phyloP scores from a whole-genome alignment of 2,888 invertebrate genomes.

The Anticlea derivata region DNA sequence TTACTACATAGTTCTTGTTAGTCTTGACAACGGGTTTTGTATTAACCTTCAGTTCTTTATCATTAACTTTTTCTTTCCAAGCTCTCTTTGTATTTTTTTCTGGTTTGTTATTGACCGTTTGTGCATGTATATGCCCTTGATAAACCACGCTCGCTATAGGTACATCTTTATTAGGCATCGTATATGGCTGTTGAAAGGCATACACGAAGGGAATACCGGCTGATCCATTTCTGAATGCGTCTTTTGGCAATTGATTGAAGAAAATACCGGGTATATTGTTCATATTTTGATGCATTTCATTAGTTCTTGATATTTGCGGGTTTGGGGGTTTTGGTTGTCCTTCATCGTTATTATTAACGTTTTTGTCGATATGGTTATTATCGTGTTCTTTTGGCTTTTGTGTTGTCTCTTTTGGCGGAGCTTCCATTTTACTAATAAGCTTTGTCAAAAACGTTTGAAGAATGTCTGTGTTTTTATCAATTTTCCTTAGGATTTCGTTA shows the following conservation, averaged over 20 bases:
- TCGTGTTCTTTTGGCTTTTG: constrained; percentile 6
- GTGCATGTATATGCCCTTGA: constrained; percentile 53
- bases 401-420: constrained; percentile 1
- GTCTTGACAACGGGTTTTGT: constrained; percentile 17
- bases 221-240: constrained; percentile 36
- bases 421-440: constrained; percentile 45
- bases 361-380: not conserved
- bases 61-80: not conserved
- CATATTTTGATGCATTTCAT: constrained; percentile 17
- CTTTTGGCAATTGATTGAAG: constrained; percentile 17
- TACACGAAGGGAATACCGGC: constrained; percentile 53
- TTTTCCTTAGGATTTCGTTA: constrained; percentile 61
- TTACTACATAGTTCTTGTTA: constrained; percentile 5
- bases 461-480: constrained; percentile 64
- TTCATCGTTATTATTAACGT: not conserved
- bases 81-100: not conserved
- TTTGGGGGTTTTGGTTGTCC: not conserved
- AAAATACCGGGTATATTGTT: constrained; percentile 21
- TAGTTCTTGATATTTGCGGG: not conserved
- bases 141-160: constrained; percentile 49
- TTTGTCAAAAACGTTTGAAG: constrained; percentile 58
- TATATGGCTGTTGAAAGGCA: constrained; percentile 47
- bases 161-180: constrained; percentile 28
- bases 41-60: constrained; percentile 1
- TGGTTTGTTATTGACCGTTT: constrained; percentile 29